Base-by-base conservation (phyloP, 1,140 invertebrate genomes). In the Formica exsecta region DNA sequence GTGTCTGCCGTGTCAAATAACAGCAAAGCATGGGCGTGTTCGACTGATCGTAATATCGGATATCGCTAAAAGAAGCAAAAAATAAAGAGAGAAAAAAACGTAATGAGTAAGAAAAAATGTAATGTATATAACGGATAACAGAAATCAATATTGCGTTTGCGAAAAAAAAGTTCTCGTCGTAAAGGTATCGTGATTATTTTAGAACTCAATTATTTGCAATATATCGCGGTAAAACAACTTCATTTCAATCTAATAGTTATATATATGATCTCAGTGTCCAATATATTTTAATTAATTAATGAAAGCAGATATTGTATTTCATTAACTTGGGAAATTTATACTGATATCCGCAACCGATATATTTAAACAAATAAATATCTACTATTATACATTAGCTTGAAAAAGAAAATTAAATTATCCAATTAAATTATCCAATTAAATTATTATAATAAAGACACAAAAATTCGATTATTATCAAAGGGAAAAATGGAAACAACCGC, bases 281-380 rank as follows among this genome's bases (percentile, higher is more conserved):
- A 48, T 48, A 48, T n/a, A 36, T 57, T 59, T 74, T 74, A 25
- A 57, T 74, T 74, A 25, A 57, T 38, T 9, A 11, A 74, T 22
- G 3, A 38, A 75, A 38, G 1, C 22, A 29, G 16, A 59, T 1
- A 48, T 57, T 16, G 6, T 38, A 22, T 36, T 74, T 54, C 36
- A 59, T 57, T 74, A 59, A 36, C 32, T 57, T 22, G 11, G n/a
- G 32, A 32, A 4, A 29, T 48, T 32, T 54, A 51, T n/a, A 54
- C 11, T 51, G 16, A 5, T 7, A 19, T 29, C 16, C 32, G 6
- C 25, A 19, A 29, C 0, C 25, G 0, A 3, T 11, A 29, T 16
- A 32, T 32, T 16, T 1, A 8, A n/a, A 36, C 32, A 36, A 5
- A 71, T 32, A 25, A 51, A 3, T 19, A 16, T 51, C 48, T 19